Evolutionary conservation across 2,888 invertebrate species (phyloP), one percentile per base, ranked within the genome.

Genomic region (Eupithecia subumbrata): DNA sequence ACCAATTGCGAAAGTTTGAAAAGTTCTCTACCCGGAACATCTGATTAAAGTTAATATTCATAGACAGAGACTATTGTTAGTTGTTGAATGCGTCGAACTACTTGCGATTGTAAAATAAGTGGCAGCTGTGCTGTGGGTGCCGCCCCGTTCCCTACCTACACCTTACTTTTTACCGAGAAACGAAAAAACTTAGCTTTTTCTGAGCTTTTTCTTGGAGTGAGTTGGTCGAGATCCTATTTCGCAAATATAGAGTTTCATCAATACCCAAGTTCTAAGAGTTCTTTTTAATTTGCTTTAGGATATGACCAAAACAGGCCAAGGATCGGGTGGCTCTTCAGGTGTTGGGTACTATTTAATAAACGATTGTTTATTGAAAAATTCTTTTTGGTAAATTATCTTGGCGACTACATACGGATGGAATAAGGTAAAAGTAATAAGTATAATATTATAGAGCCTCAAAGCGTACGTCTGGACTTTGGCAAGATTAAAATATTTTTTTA

Each of bases 181-280:
- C 81, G 82, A 89, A 89, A 86, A 86, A 85, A 83, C 80, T 82
- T 84, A 83, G 84, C 83, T 87, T 89, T 88, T 91, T 87, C 86
- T 86, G 82, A 83, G 84, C 83, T 87, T 89, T 88, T 91, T 87
- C 86, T 87, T 82, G 82, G 85, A 87, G 85, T 84, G 86, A 87
- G 84, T 84, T 84, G 87, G 83, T 82, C 84, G 86, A 85, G 89
- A 90, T 93, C 92, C 90, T 89, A 91, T 93, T 93, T 92, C 93
- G 90, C 90, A 84, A 88, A 90, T 90, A 91, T 93, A 91, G 91
- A 93, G 90, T 93, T 93, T 92, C 93, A 88, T 88, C 86, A 87
- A 86, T 86, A 88, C 85, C 86, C 87, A 85, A 87, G 88, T 89
- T 91, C 89, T 92, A 91, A 87, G 92, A 92, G 89, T 93, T 93